A percentile compares a stretch with the other conserved stretches of the same genome.
Conservation (phyloP, 1,140 invertebrate genomes). For the Diuraphis noxia region DNA sequence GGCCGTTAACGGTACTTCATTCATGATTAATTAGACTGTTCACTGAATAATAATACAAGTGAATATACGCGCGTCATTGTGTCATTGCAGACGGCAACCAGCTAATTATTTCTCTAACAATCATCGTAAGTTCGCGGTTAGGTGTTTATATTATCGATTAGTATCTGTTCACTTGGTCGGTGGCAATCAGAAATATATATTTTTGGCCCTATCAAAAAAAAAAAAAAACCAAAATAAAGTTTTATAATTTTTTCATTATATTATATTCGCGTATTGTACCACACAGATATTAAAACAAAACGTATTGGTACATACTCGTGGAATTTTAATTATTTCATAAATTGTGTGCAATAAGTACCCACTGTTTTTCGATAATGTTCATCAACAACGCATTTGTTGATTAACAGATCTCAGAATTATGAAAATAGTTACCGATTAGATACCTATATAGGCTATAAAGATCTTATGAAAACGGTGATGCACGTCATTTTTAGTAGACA, state of each 20-base stretch:
- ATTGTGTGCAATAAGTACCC: neutral
- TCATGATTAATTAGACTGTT: slow-evolving; percentile 16
- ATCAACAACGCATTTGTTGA: too few relatives aligned
- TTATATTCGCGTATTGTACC: too few relatives aligned
- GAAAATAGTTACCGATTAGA: too few relatives aligned
- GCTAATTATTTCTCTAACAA: neutral
- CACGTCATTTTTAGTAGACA: too few relatives aligned
- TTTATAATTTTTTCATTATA: neutral
- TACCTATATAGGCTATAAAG: too few relatives aligned
- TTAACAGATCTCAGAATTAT: too few relatives aligned
- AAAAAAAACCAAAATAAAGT: too few relatives aligned
- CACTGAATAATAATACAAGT: neutral
- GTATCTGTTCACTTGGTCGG: neutral
- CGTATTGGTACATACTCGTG: neutral
- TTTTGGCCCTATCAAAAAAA: neutral
- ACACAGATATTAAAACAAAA: neutral
- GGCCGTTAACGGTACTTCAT: neutral
- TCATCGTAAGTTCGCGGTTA: neutral
- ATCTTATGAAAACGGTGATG: too few relatives aligned
- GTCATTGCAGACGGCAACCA: neutral
- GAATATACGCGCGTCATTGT: neutral
- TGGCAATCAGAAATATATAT: neutral
- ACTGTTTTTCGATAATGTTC: too few relatives aligned
- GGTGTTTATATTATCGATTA: neutral
- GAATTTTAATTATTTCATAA: neutral